These are phyloP conservation scores for Helobdella robusta DNA, from an alignment of 2,888 invertebrate genomes.

Conservation along the genomic window DNA sequence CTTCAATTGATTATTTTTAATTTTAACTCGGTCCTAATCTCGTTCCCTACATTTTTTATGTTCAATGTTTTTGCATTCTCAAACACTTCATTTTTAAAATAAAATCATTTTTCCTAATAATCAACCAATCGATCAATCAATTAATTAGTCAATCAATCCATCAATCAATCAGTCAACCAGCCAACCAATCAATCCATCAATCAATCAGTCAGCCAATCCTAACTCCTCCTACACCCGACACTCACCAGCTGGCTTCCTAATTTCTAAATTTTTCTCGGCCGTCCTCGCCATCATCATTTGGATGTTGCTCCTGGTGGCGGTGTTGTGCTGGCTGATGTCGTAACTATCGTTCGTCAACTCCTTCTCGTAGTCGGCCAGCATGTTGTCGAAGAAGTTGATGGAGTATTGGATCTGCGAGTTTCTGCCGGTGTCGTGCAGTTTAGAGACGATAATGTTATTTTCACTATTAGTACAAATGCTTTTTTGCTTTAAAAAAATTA, in stretches of 20 bases:
- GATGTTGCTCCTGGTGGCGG: not conserved
- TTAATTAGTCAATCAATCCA: no score
- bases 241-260: slow-evolving; percentile 3
- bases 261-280: not conserved
- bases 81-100: no score
- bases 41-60: no score
- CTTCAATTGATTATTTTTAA: no score
- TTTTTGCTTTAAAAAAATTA: no score
- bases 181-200: not conserved
- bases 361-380: slow-evolving; percentile 13
- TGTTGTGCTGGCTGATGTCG: not conserved
- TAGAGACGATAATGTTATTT: not conserved
- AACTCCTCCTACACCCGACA: not conserved
- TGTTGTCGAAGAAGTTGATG: slow-evolving; percentile 5
- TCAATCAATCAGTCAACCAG: no score
- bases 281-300: not conserved
- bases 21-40: no score
- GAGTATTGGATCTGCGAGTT: slow-evolving; percentile 5
- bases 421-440: not conserved
- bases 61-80: no score
- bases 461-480: not conserved
- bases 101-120: no score
- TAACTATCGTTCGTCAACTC: not conserved
- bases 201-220: not conserved
- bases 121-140: no score